These are phyloP conservation scores for Eubucco bourcierii DNA, from an alignment of 2,113 vertebrate species.

Conservation along the genomic window DNA sequence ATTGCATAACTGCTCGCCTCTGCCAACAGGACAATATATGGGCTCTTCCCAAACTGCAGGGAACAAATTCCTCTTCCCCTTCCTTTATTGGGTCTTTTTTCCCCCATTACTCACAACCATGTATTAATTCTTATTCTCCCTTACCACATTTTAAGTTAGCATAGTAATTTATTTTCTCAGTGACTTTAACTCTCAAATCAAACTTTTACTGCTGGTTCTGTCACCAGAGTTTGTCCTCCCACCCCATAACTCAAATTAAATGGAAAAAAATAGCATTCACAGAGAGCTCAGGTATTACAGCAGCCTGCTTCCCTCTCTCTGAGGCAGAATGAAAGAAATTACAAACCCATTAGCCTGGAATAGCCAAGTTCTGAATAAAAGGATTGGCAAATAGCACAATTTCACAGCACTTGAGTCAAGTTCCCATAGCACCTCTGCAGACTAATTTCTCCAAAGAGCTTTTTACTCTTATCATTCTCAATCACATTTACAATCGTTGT, in stretches of 20 bases:
- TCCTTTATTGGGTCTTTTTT: background rate
- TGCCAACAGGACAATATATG: background rate
- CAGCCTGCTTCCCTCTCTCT: background rate
- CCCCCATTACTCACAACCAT: background rate
- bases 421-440: background rate
- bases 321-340: background rate
- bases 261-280: background rate
- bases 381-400: background rate
- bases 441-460: background rate
- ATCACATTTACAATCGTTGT: background rate
- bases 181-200: background rate
- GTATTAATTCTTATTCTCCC: background rate
- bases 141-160: background rate
- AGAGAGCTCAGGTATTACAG: background rate
- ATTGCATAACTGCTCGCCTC: fast-evolving
- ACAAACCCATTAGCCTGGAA: background rate
- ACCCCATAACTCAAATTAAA: background rate
- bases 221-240: background rate
- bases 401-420: background rate
- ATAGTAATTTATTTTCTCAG: background rate
- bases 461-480: background rate
- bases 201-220: background rate
- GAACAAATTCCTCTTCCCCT: background rate
- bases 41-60: background rate
- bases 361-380: background rate